A percentile compares a stretch with the other conserved stretches of the same genome.
phyloP scores from a whole-genome alignment of 2,888 invertebrate genomes.

The Spodoptera exigua region DNA sequence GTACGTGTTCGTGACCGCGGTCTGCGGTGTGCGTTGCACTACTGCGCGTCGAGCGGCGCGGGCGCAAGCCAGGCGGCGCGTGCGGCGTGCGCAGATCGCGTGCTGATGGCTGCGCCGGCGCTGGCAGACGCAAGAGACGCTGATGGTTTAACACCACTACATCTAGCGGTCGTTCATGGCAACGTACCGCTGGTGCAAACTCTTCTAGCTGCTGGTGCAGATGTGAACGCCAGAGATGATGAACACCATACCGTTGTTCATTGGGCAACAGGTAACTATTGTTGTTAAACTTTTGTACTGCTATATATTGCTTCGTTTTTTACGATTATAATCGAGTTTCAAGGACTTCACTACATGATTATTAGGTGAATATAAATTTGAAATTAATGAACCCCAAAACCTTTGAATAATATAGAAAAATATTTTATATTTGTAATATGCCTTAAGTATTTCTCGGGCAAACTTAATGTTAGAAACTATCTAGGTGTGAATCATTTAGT shows the following conservation, averaged over 20 bases:
- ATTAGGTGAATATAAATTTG: no score
- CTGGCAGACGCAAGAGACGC: slow-evolving; percentile 95
- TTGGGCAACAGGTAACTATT: slow-evolving; percentile 97
- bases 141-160: slow-evolving; percentile 98
- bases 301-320: no score
- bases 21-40: slow-evolving; percentile 96
- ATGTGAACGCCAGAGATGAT: slow-evolving; percentile 96
- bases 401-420: no score
- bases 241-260: slow-evolving; percentile 98
- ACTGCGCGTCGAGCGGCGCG: slow-evolving; percentile 96
- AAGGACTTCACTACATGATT: no score
- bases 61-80: slow-evolving; percentile 91
- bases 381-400: background rate
- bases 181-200: slow-evolving; percentile 96
- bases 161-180: slow-evolving; percentile 98
- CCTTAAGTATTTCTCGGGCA: no score
- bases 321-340: no score
- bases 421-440: no score
- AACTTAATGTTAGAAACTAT: slow-evolving; percentile 3
- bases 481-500: slow-evolving; percentile 28
- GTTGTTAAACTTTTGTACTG: background rate
- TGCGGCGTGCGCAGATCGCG: slow-evolving; percentile 96
- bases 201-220: slow-evolving; percentile 95
- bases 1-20: slow-evolving; percentile 94
- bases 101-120: slow-evolving; percentile 96